Percentiles rank a stretch among this genome's conserved stretches.
Evolutionary conservation across 1,140 invertebrate species (phyloP).

Genomic region (Lepidostoma basale): DNA sequence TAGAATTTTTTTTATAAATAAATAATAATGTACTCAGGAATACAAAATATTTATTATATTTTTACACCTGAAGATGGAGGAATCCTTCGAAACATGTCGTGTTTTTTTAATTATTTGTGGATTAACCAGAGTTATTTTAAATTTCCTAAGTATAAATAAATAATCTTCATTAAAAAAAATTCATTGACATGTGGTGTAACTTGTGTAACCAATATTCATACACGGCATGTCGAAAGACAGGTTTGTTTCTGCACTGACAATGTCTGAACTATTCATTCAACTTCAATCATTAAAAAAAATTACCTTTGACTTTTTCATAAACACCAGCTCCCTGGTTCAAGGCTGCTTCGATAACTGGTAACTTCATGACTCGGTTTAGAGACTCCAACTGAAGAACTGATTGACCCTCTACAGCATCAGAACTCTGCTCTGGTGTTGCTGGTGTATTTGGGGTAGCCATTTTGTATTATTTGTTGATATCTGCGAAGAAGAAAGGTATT

Average conservation of each 20-base stretch:
- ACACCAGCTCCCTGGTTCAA: conserved; percentile 61
- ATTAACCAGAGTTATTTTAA: not conserved
- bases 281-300: conserved; percentile 46
- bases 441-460: conserved; percentile 7
- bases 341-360: conserved; percentile 64
- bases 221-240: not conserved
- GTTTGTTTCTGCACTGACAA: not conserved
- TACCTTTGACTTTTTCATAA: conserved; percentile 64
- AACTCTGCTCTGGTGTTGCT: not conserved
- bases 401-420: not conserved
- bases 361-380: conserved; percentile 61
- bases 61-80: no score
- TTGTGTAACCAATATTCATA: not conserved
- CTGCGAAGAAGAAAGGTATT: no score
- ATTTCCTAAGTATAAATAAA: not conserved
- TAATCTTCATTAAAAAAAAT: not conserved
- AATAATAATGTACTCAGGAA: no score
- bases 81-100: no score
- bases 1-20: no score
- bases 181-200: not conserved
- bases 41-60: no score
- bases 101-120: no score
- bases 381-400: conserved; percentile 62
- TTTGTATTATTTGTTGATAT: not conserved
- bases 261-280: not conserved